Conservation (phyloP, 2,888 invertebrate genomes). For the Nymphalis c-album region DNA sequence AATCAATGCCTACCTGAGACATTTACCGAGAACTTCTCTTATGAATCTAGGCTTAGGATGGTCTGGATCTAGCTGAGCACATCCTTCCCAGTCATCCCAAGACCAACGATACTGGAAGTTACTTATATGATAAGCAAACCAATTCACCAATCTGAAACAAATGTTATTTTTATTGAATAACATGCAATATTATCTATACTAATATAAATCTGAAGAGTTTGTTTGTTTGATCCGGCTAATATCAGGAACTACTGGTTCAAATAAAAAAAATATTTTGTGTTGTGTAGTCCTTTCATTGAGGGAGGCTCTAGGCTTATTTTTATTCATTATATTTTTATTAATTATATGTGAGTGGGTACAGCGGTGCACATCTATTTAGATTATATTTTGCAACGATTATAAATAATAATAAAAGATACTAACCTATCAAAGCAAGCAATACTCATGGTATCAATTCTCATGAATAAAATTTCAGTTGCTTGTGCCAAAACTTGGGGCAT, state of each 20-base stretch:
- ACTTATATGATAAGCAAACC: slow-evolving; percentile 99
- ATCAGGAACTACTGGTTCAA: too few relatives aligned
- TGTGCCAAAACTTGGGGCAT: slow-evolving; percentile 99
- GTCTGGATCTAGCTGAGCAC: slow-evolving; percentile 90
- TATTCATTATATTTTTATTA: too few relatives aligned
- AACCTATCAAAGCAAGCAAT: slow-evolving; percentile 96
- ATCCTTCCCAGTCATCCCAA: slow-evolving; percentile 98
- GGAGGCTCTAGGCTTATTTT: too few relatives aligned
- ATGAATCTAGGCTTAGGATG: slow-evolving; percentile 98
- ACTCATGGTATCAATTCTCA: slow-evolving; percentile 98
- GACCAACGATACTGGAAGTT: slow-evolving; percentile 99
- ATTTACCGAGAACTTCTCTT: slow-evolving; percentile 93
- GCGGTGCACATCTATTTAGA: too few relatives aligned
- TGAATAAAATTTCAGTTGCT: slow-evolving; percentile 97
- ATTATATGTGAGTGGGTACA: too few relatives aligned
- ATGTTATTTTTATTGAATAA: not conserved
- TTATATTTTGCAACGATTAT: not conserved
- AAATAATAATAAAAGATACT: slow-evolving; percentile 33
- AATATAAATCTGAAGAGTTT: too few relatives aligned
- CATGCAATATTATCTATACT: too few relatives aligned
- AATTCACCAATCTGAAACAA: slow-evolving; percentile 89
- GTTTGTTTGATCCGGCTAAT: too few relatives aligned
- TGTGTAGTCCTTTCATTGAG: too few relatives aligned
- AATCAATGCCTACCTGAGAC: slow-evolving; percentile 85
- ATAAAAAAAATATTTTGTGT: too few relatives aligned